phyloP scores from a whole-genome alignment of 2,888 invertebrate genomes.

The Peribatodes rhomboidaria region DNA sequence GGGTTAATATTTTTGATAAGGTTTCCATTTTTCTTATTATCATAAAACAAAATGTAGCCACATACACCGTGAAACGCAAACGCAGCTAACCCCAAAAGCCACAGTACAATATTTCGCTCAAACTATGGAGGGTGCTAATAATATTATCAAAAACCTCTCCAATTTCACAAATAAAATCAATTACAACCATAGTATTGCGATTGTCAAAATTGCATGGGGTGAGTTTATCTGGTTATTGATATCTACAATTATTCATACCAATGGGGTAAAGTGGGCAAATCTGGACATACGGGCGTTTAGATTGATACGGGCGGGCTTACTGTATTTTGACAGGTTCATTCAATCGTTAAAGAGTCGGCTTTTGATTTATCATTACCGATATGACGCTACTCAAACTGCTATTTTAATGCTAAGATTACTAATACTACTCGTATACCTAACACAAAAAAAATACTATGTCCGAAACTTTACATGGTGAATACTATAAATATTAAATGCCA shows the following conservation, averaged over 20 bases:
- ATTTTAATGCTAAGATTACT: no score
- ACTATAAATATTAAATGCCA: no score
- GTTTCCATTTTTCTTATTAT: not conserved
- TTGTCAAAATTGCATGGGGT: constrained; percentile 68
- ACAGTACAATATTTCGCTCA: constrained; percentile 20
- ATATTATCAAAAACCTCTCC: constrained; percentile 59
- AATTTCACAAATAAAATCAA: constrained; percentile 79
- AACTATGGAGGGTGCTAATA: constrained; percentile 55
- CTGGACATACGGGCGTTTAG: constrained; percentile 76
- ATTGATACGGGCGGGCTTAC: constrained; percentile 80
- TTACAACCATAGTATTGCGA: constrained; percentile 72
- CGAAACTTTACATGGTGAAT: no score
- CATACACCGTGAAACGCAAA: no score
- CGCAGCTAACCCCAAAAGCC: constrained; percentile 24
- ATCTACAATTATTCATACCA: constrained; percentile 69
- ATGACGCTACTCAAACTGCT: no score
- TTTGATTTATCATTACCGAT: constrained; percentile 1
- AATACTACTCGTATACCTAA: no score
- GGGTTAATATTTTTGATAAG: no score
- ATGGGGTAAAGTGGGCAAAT: constrained; percentile 80
- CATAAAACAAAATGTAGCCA: not conserved
- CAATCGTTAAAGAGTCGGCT: constrained; percentile 54
- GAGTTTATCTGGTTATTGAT: constrained; percentile 80
- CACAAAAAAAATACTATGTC: no score
- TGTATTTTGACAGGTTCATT: constrained; percentile 74